Percentiles rank a stretch among this genome's conserved stretches.
Conservation (phyloP, 2,888 invertebrate species). For the Lapara coniferarum region DNA sequence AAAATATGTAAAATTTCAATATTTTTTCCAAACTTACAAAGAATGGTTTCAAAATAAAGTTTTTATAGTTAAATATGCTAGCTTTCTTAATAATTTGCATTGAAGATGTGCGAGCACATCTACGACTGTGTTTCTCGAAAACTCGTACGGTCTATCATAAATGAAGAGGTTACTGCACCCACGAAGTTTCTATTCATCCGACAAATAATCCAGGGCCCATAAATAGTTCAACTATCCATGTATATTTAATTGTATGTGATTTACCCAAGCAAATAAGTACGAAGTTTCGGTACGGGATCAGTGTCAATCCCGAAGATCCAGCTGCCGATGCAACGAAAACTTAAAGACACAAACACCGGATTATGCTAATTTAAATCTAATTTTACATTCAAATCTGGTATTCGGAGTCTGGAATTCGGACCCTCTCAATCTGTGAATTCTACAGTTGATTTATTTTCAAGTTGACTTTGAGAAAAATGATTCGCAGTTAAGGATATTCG, state of each 20-base stretch:
- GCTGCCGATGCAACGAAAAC: slow-evolving; percentile 70
- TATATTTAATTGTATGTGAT: slow-evolving; percentile 2
- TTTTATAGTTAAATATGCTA: not conserved
- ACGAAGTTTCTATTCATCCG: not conserved
- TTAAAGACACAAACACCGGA: slow-evolving; percentile 75
- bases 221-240: not conserved
- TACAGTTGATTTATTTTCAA: slow-evolving; percentile 25
- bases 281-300: slow-evolving; percentile 37
- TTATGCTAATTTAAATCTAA: slow-evolving; percentile 77
- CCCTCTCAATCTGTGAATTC: slow-evolving; percentile 22
- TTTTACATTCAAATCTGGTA: slow-evolving; percentile 74
- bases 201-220: not conserved
- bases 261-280: slow-evolving; percentile 14
- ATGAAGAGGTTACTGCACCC: not conserved
- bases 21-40: not conserved
- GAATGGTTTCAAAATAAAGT: not conserved
- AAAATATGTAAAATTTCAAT: no score
- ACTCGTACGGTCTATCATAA: no score
- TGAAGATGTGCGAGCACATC: no score
- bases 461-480: slow-evolving; percentile 15
- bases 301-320: slow-evolving; percentile 47
- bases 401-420: slow-evolving; percentile 25
- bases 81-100: no score
- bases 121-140: no score
- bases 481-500: not conserved